Conservation (phyloP, 1,140 invertebrate species). For the Cherax destructor region DNA sequence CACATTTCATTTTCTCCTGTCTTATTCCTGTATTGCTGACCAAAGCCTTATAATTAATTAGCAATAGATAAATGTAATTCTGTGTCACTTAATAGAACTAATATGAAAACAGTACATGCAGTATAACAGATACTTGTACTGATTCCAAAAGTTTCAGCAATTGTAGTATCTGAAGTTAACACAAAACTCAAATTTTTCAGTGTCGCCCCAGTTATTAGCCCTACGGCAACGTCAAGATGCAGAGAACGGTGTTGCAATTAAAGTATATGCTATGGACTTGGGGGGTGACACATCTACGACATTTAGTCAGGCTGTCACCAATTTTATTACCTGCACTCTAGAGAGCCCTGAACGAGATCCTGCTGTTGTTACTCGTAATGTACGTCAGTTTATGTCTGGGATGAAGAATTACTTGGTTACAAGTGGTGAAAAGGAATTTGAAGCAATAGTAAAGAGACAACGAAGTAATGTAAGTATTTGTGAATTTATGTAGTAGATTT, state of each 20-base stretch:
- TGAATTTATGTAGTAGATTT: neutral
- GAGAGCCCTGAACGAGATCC: constrained; percentile 93
- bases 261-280: constrained; percentile 86
- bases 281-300: constrained; percentile 90
- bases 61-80: too few relatives aligned
- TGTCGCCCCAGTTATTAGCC: constrained; percentile 83
- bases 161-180: neutral
- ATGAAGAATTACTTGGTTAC: constrained; percentile 98
- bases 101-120: neutral
- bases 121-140: too few relatives aligned
- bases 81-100: too few relatives aligned
- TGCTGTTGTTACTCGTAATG: constrained; percentile 92
- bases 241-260: constrained; percentile 82
- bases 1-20: too few relatives aligned
- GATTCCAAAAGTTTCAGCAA: neutral
- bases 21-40: too few relatives aligned
- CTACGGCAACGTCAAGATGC: constrained; percentile 76
- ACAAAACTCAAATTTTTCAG: constrained; percentile 76
- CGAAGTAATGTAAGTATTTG: constrained; percentile 81
- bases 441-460: constrained; percentile 91
- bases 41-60: too few relatives aligned
- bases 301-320: constrained; percentile 92
- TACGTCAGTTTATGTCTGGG: constrained; percentile 97
- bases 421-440: constrained; percentile 93
- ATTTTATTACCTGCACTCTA: constrained; percentile 95